Base-by-base conservation (phyloP, 1,140 invertebrate species). In the Colletes latitarsis region DNA sequence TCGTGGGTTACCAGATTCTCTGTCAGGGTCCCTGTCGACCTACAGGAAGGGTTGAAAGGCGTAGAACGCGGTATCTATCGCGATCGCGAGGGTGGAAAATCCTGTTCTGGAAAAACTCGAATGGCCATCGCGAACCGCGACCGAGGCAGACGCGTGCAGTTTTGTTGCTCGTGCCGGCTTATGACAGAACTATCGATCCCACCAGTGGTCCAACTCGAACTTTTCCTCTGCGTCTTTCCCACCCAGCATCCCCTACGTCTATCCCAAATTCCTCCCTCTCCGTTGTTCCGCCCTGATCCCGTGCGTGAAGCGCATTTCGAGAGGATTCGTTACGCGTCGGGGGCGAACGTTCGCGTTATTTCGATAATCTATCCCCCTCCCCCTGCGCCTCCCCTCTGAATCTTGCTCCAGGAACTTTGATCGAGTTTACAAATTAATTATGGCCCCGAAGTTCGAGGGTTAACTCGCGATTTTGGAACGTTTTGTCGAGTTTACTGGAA, bases 141-240 rank as follows among this genome's bases (percentile, higher is more conserved):
- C 52, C 67, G 64, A 77, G 78, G 75, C 83, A 85, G 85, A 85
- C 83, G 84, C 82, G 82, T 82, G 80, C 69, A 77, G 85, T 87
- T 83, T 81, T 76, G 85, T 82, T 81, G 84, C 72, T 84, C 78
- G 72, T 82, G 77, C 79, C 73, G 77, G 82, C 76, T 82, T 86
- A 85, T 86, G 83, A 82, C 72, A 84, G 82, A 84, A 81, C 74
- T 86, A 86, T 86, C 80, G 85, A 87, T 87, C 81, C 83, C 49
- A 39, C 73, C 43, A 73, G 71, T 76, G 78, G 66, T 83, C 72
- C 82, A 55, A 71, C 72, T 83, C 70, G 66, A 76, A 71, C 78
- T 72, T 80, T 73, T 78, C 76, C 60, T 68, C 77, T 60, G 21
- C 57, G 12, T 49, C 49, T 49, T 14, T 17, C 39, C 17, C 21